phyloP scores from a whole-genome alignment of 2,888 invertebrate species.

The Drosophila rellima region DNA sequence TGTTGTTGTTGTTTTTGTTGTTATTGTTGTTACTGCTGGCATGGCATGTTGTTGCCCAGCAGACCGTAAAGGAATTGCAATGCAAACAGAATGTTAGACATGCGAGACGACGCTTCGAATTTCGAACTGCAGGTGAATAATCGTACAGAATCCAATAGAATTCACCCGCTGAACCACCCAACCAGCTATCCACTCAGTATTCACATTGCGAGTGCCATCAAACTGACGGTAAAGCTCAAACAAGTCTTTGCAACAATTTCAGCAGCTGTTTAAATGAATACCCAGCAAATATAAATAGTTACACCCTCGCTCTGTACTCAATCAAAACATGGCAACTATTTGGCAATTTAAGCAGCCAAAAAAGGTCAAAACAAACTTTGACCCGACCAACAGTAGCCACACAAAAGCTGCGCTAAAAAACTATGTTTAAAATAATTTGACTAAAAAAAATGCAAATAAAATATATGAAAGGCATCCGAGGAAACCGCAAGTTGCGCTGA shows the following conservation, averaged over 20 bases:
- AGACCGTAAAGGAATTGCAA: conserved; percentile 73
- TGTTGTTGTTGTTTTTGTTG: conserved; percentile 1
- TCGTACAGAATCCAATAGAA: conserved; percentile 9
- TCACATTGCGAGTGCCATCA: background rate
- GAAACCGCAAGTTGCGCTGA: conserved; percentile 61
- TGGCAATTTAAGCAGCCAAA: conserved; percentile 45
- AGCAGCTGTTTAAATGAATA: conserved; percentile 52
- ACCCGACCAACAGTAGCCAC: conserved; percentile 42
- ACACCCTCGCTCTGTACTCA: conserved; percentile 33
- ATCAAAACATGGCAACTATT: conserved; percentile 58
- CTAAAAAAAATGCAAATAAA: conserved; percentile 5
- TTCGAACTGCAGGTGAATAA: conserved; percentile 44
- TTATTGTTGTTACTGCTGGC: conserved; percentile 33
- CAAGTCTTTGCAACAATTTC: conserved; percentile 28
- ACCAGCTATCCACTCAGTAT: background rate
- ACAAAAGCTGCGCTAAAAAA: conserved; percentile 61
- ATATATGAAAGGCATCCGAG: conserved; percentile 26
- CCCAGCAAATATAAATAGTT: conserved; percentile 67
- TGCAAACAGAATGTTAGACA: conserved; percentile 72
- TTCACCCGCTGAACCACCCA: background rate
- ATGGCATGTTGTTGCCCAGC: conserved; percentile 54
- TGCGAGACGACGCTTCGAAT: conserved; percentile 57
- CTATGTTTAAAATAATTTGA: conserved; percentile 10
- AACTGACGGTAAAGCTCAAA: conserved; percentile 27
- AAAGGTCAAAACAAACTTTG: conserved; percentile 2